Evolutionary conservation across 1,140 invertebrate species (phyloP).

Genomic region (Battus philenor): DNA sequence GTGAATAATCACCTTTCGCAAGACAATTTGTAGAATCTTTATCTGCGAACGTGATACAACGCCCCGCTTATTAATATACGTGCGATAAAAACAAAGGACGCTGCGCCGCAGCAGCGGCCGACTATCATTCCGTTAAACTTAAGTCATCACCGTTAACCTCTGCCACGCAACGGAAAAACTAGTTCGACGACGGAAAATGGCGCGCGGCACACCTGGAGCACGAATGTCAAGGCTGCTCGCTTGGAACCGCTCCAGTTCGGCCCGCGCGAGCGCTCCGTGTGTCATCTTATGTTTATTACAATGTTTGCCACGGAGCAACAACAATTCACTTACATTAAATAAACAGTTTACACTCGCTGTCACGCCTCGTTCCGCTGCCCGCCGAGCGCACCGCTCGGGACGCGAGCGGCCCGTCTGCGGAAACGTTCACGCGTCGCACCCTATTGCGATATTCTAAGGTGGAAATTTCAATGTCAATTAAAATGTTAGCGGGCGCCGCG

Average conservation of each 20-base stretch:
- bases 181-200: slow-evolving; percentile 49
- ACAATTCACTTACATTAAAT: slow-evolving; percentile 8
- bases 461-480: slow-evolving; percentile 68
- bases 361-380: background rate
- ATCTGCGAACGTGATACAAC: slow-evolving; percentile 1
- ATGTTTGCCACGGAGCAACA: background rate
- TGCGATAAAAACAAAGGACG: slow-evolving; percentile 4
- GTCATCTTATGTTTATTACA: background rate
- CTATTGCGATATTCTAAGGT: slow-evolving; percentile 38
- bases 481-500: slow-evolving; percentile 49
- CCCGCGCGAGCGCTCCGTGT: slow-evolving; percentile 23
- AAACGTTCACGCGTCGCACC: slow-evolving; percentile 26
- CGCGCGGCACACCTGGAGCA: slow-evolving; percentile 62
- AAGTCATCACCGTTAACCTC: slow-evolving; percentile 4
- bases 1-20: too few relatives aligned
- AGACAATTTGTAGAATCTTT: too few relatives aligned
- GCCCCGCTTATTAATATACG: background rate
- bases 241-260: slow-evolving; percentile 63
- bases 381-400: background rate
- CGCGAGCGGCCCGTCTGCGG: background rate
- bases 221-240: slow-evolving; percentile 69
- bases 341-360: too few relatives aligned
- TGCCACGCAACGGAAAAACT: slow-evolving; percentile 51
- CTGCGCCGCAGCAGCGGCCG: too few relatives aligned
- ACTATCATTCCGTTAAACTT: background rate